A percentile compares a stretch with the other conserved stretches of the same genome.
Conservation (phyloP, 2,888 invertebrate genomes). For the Trissoscelio sp. region DNA sequence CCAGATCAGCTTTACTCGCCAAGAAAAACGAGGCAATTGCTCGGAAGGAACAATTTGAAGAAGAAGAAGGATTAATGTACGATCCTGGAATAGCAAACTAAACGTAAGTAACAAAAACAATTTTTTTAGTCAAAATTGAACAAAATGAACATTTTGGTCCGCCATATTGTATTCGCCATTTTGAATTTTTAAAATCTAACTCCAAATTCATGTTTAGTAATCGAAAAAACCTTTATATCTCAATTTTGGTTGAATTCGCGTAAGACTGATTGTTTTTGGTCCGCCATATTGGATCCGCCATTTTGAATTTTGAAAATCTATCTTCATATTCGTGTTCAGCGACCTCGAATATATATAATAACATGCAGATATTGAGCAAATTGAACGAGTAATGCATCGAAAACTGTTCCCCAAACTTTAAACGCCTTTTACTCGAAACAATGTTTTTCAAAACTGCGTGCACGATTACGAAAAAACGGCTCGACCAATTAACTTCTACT, state of each 20-base stretch:
- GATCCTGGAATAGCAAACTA: conserved; percentile 6
- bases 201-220: conserved; percentile 1
- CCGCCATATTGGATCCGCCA: too few species aligned
- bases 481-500: conserved; percentile 2
- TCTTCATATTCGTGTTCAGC: conserved; percentile 21
- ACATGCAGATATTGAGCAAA: conserved; percentile 11
- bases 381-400: conserved; percentile 17
- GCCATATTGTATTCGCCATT: too few species aligned
- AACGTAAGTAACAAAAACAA: conserved; percentile 28
- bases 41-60: conserved; percentile 7
- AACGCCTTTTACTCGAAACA: conserved; percentile 8
- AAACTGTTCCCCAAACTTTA: conserved; percentile 15
- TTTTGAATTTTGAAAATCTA: too few species aligned
- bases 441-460: conserved; percentile 21
- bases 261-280: conserved; percentile 12
- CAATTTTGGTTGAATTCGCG: conserved; percentile 19
- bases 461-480: conserved; percentile 7
- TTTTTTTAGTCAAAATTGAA: conserved; percentile 26
- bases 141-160: conserved; percentile 16
- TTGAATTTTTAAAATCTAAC: too few species aligned
- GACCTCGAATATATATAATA: conserved; percentile 22
- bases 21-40: conserved; percentile 23
- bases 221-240: conserved; percentile 5
- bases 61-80: conserved; percentile 7
- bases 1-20: conserved; percentile 12